Conservation (phyloP, 2,888 invertebrate species). For the Poecilus cupreus region DNA sequence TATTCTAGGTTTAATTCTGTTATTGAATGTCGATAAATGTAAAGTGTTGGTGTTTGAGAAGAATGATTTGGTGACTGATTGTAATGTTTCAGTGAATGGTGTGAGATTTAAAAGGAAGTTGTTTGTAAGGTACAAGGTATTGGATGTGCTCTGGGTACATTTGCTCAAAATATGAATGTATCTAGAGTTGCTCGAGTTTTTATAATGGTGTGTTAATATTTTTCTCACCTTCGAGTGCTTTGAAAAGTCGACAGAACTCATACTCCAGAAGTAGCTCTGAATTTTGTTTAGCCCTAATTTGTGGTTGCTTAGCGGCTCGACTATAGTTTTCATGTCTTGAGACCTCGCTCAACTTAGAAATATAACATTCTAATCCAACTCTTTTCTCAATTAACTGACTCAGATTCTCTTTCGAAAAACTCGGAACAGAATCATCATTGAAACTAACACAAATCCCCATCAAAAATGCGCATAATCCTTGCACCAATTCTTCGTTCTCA, state of each 20-base stretch:
- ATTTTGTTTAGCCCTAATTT: conserved; percentile 84
- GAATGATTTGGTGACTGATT: no score
- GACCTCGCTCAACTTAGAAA: conserved; percentile 89
- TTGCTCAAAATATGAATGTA: no score
- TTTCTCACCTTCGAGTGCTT: conserved; percentile 81
- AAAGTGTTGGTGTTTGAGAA: no score
- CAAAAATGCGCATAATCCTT: conserved; percentile 84
- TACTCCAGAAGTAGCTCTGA: conserved; percentile 92
- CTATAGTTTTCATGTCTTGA: conserved; percentile 93
- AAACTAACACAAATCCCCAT: conserved; percentile 94
- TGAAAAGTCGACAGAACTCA: conserved; percentile 95
- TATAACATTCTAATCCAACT: conserved; percentile 92
- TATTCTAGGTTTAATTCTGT: no score
- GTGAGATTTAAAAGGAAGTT: no score
- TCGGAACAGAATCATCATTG: conserved; percentile 87
- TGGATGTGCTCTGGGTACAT: no score
- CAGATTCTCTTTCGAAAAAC: conserved; percentile 85
- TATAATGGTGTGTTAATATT: no score
- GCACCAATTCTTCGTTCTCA: conserved; percentile 90
- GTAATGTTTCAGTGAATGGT: no score
- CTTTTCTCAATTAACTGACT: conserved; percentile 90
- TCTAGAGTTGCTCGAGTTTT: no score
- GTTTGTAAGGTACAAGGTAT: no score
- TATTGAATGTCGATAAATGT: no score
- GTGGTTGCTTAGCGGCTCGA: conserved; percentile 94